Conservation (phyloP, 1,140 invertebrate genomes). For the Nasonia giraulti region DNA sequence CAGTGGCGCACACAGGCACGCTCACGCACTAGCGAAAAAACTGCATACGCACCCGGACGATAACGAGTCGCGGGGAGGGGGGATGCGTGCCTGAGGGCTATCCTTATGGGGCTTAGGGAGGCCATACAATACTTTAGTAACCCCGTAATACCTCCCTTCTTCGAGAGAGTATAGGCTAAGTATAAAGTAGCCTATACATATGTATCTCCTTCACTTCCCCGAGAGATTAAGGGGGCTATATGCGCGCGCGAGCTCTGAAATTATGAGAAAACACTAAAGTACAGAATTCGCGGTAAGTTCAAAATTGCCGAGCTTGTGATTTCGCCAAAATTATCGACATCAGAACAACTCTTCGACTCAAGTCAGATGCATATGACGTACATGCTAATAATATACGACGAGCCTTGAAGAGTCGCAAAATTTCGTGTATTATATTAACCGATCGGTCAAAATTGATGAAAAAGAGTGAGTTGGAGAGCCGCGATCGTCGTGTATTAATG, state of each 20-base stretch:
- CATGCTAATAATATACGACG: too few species aligned
- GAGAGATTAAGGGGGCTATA: constrained; percentile 10
- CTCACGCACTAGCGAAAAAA: constrained; percentile 68
- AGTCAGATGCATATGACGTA: too few species aligned
- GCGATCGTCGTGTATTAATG: neutral
- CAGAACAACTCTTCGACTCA: too few species aligned
- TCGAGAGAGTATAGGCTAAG: constrained; percentile 56
- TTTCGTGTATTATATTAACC: too few species aligned
- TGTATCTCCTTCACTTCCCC: constrained; percentile 46
- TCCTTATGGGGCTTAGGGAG: constrained; percentile 72
- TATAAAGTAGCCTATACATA: constrained; percentile 65
- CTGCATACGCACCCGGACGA: constrained; percentile 66
- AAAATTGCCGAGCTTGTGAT: constrained; percentile 12
- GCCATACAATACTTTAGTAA: constrained; percentile 69
- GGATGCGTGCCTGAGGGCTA: constrained; percentile 72
- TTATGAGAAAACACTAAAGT: neutral
- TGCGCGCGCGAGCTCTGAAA: too few species aligned
- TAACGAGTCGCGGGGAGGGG: constrained; percentile 54
- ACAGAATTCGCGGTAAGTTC: constrained; percentile 14
- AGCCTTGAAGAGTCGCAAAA: too few species aligned
- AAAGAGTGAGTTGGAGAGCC: neutral
- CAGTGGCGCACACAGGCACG: constrained; percentile 42
- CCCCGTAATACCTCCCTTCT: constrained; percentile 67
- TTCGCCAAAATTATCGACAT: neutral
- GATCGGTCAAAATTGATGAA: neutral